These are phyloP conservation scores for Antigone vipio DNA, from an alignment of 2,113 vertebrate genomes.

Conservation along the genomic window DNA sequence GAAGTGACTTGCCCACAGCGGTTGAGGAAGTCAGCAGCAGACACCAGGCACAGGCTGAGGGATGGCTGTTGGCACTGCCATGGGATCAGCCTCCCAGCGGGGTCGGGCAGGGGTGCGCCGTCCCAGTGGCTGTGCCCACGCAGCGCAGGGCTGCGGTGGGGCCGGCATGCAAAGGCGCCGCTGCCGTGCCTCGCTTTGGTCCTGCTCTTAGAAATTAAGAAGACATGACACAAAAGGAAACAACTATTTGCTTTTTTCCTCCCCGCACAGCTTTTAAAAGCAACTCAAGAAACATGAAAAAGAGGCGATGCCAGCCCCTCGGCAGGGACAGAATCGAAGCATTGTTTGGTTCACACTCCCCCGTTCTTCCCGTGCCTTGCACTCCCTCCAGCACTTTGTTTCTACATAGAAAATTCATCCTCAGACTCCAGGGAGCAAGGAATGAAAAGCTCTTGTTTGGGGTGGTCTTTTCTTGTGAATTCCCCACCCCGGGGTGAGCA, in stretches of 20 bases:
- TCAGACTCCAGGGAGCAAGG: conserved; percentile 31
- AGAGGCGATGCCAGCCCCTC: background rate
- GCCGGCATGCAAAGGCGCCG: background rate
- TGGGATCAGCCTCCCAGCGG: background rate
- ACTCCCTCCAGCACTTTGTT: conserved; percentile 46
- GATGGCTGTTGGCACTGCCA: background rate
- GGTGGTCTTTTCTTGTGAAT: conserved; percentile 71
- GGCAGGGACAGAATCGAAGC: conserved; percentile 4
- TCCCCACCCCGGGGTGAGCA: conserved; percentile 49
- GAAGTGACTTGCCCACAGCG: background rate
- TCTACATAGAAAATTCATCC: conserved; percentile 41
- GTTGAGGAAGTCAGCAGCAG: background rate
- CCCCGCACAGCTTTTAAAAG: background rate
- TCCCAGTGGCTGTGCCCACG: background rate
- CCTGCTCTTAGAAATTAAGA: conserved; percentile 25
- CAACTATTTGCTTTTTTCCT: conserved; percentile 47
- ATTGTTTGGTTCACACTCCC: conserved; percentile 38
- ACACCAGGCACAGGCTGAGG: background rate
- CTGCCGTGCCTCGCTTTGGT: background rate
- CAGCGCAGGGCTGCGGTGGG: background rate
- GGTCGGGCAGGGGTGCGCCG: background rate
- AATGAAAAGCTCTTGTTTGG: conserved; percentile 63
- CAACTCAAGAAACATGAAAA: conserved; percentile 35
- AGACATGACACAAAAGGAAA: background rate
- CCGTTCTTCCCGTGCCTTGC: background rate